phyloP scores from a whole-genome alignment of 1,140 invertebrate genomes.

The Meteorus sp. region DNA sequence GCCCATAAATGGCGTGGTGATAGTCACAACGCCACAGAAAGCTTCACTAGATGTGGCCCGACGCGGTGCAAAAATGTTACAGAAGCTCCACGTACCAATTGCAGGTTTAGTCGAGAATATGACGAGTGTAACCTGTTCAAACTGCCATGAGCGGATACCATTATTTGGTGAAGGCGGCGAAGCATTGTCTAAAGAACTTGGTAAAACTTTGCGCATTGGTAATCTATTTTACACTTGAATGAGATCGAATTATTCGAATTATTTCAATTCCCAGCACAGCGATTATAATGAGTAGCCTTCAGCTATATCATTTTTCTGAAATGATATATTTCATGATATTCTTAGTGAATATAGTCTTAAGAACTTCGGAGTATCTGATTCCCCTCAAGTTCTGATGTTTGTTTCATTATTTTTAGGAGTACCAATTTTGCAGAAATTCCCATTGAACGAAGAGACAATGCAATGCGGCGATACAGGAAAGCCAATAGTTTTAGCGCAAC shows the following conservation, averaged over 20 bases:
- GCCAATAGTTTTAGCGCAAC: slow-evolving; percentile 74
- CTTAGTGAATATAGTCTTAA: too few species aligned
- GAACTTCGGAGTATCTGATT: slow-evolving; percentile 12
- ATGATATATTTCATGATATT: too few species aligned
- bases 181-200: slow-evolving; percentile 60
- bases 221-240: too few species aligned
- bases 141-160: slow-evolving; percentile 67
- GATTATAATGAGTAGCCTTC: too few species aligned
- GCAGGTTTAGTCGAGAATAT: slow-evolving; percentile 87
- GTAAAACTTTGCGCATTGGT: too few species aligned
- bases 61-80: slow-evolving; percentile 79
- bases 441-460: slow-evolving; percentile 71
- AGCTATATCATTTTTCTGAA: too few species aligned
- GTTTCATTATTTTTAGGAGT: slow-evolving; percentile 36
- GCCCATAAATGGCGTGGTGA: slow-evolving; percentile 77
- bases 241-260: too few species aligned
- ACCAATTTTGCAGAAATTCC: slow-evolving; percentile 72
- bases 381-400: too few species aligned
- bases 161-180: slow-evolving; percentile 66
- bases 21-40: slow-evolving; percentile 85
- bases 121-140: slow-evolving; percentile 72
- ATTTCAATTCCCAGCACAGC: too few species aligned
- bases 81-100: slow-evolving; percentile 77
- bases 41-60: slow-evolving; percentile 80
- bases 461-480: slow-evolving; percentile 74